phyloP scores from a whole-genome alignment of 2,888 invertebrate species.

The Epistrophella euchroma region DNA sequence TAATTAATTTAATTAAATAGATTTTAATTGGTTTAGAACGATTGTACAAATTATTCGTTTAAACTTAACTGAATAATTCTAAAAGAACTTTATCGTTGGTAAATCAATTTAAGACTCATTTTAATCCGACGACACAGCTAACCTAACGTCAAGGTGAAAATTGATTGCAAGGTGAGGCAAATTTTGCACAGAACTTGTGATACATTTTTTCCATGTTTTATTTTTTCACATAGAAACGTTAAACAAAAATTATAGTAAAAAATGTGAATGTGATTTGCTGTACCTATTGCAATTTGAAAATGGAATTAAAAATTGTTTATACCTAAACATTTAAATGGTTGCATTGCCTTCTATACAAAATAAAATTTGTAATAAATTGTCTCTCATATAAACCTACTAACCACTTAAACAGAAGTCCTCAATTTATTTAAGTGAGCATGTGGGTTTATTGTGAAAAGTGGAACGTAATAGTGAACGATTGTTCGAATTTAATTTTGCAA shows the following conservation, averaged over 20 bases:
- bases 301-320: background rate
- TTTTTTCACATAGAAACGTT: background rate
- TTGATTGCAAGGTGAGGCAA: background rate
- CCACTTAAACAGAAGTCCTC: background rate
- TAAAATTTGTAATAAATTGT: background rate
- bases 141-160: constrained; percentile 7
- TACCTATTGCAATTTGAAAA: background rate
- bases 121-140: background rate
- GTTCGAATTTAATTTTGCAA: no score
- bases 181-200: background rate
- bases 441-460: no score
- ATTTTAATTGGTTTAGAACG: background rate
- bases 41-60: background rate
- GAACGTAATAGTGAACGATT: background rate
- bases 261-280: constrained; percentile 5
- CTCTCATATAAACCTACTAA: background rate
- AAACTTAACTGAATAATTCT: background rate
- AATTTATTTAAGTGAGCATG: background rate
- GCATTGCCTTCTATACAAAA: background rate
- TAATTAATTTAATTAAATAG: background rate
- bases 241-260: background rate
- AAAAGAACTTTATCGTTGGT: background rate
- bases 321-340: constrained; percentile 3
- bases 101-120: background rate
- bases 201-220: background rate